These are phyloP conservation scores for Amiota communis DNA, from an alignment of 2,888 invertebrate genomes.

Conservation along the genomic window DNA sequence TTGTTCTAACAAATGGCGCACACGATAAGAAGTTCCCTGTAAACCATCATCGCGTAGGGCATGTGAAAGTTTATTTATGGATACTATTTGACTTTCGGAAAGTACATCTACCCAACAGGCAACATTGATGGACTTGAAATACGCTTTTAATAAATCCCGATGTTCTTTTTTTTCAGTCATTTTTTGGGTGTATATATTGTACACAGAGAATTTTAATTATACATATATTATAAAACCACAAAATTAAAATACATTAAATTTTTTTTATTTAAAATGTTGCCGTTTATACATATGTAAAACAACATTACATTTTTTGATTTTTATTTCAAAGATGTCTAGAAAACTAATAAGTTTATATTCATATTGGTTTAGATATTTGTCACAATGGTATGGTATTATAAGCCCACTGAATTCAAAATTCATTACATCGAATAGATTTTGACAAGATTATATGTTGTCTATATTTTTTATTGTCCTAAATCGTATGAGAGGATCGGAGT, in stretches of 20 bases:
- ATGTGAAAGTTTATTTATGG: conserved; percentile 43
- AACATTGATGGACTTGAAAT: not conserved
- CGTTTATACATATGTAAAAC: too few species aligned
- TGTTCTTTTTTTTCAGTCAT: not conserved
- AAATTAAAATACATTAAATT: conserved; percentile 11
- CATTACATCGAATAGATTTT: too few species aligned
- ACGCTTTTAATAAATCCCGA: too few species aligned
- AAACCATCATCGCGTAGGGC: conserved; percentile 53
- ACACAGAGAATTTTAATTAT: not conserved
- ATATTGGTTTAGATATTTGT: too few species aligned
- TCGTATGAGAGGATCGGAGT: too few species aligned
- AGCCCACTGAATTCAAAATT: too few species aligned
- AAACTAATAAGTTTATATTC: too few species aligned
- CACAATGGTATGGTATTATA: too few species aligned
- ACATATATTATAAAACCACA: not conserved
- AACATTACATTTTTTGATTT: too few species aligned
- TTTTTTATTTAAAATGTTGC: not conserved
- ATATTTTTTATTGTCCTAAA: too few species aligned
- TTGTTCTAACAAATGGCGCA: conserved; percentile 35
- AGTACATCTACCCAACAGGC: conserved; percentile 37
- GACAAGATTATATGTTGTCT: too few species aligned
- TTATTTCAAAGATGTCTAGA: too few species aligned
- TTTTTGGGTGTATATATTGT: not conserved
- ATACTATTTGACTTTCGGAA: conserved; percentile 35
- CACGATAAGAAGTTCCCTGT: conserved; percentile 49